phyloP scores from a whole-genome alignment of 2,797 vertebrate species.

The Sebastes miniatus region DNA sequence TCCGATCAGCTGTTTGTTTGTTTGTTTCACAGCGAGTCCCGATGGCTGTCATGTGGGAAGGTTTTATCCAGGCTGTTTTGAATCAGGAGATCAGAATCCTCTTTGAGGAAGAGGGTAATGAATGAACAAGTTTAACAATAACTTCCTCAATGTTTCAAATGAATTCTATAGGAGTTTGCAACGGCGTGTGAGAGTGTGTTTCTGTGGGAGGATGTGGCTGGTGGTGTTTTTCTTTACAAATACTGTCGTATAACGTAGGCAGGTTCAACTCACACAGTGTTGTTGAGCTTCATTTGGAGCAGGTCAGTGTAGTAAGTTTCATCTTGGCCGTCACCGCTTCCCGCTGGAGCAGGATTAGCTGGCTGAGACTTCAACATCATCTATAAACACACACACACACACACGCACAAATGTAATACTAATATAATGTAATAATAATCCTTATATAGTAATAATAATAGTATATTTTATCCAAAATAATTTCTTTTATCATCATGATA shows the following conservation, averaged over 20 bases:
- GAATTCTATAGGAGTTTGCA: not conserved
- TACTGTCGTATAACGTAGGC: too few relatives aligned
- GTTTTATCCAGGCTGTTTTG: not conserved
- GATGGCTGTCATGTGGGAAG: not conserved
- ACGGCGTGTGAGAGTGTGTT: not conserved
- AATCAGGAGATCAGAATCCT: not conserved
- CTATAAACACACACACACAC: conserved; percentile 42
- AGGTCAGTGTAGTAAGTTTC: conserved; percentile 91
- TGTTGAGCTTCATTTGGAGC: conserved; percentile 91
- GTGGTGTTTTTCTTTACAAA: too few relatives aligned
- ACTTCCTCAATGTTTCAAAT: not conserved
- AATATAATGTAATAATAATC: not conserved
- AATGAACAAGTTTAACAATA: not conserved
- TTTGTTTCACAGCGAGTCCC: not conserved
- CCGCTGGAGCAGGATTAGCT: conserved; percentile 35
- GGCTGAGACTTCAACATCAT: conserved; percentile 66
- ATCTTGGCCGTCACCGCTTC: conserved; percentile 66
- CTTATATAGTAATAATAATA: not conserved
- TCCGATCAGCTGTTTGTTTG: not conserved
- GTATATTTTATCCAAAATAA: not conserved
- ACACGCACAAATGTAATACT: not conserved
- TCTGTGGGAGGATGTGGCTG: not conserved
- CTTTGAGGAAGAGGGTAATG: too few relatives aligned
- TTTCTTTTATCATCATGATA: not conserved
- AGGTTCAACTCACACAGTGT: conserved; percentile 80